Base-by-base conservation (phyloP, 2,113 vertebrate genomes). In the Zosterops borbonicus region DNA sequence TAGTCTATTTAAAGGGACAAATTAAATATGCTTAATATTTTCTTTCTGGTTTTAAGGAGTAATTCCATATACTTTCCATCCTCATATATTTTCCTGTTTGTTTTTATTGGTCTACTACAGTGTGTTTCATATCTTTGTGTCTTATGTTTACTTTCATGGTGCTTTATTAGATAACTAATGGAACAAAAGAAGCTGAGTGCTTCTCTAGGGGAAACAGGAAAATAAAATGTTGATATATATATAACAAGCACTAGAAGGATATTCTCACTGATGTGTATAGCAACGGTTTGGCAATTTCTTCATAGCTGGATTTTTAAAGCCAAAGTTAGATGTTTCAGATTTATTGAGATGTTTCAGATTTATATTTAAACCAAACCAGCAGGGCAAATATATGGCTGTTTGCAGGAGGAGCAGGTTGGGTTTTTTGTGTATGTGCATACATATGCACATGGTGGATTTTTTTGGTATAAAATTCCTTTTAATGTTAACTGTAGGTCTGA, bases 161-260 rank as follows among this genome's bases (percentile, higher is more conserved):
- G 69, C 60, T 75, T 81, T 87, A 49, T 85, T 84, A 87, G 78
- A 5, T 49, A 78, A 82, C 47, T 89, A 84, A 78, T 87, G 74
- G 35, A 79, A 88, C 47, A 85, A 87, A 71, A 50, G 44, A 87
- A 76, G 12, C 47, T 50, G 44, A 75, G 37, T 67, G 47, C 17
- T 82, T 94, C 78, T 87, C 39, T 63, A 53, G 74, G 56, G 49
- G 27, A 83, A 95, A 35, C 18, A 60, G 23, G 23, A 79, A 78
- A 90, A 87, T 78, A 52, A 94, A 78, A 82, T 87, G 21, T 62
- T 91, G 55, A 35, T 67, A n/a, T 55, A 50, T 80, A 49, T 28
- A 37, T 28, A 59, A 14, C 18, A 70, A 74, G 15, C 42, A 55
- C 8, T 69, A 35, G 33, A 52, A 81, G 4, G 9, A n/a, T 84